Evolutionary conservation across 1,140 invertebrate species (phyloP).

Genomic region (Philaenus spumarius): DNA sequence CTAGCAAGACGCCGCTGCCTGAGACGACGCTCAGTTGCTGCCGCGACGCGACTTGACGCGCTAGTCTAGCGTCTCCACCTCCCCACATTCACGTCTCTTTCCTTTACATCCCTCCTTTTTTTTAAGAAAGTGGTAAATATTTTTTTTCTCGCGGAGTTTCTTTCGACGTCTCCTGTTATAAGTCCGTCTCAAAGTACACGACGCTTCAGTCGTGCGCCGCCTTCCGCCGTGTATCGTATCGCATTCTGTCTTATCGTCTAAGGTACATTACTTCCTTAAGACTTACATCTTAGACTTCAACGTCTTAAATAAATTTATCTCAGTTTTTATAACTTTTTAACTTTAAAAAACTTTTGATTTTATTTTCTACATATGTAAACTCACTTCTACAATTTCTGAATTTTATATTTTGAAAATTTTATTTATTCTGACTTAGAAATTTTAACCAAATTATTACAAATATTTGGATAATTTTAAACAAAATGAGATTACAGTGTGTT

Average conservation of each 20-base stretch:
- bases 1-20: slow-evolving; percentile 13
- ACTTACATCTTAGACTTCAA: neutral
- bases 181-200: slow-evolving; percentile 10
- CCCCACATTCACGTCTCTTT: slow-evolving; percentile 19
- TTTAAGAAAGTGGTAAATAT: slow-evolving; percentile 1
- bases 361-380: too few relatives aligned
- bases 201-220: slow-evolving; percentile 5
- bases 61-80: slow-evolving; percentile 16
- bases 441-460: too few relatives aligned
- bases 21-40: slow-evolving; percentile 14
- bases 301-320: too few relatives aligned
- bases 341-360: too few relatives aligned
- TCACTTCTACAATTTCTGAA: too few relatives aligned
- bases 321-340: too few relatives aligned
- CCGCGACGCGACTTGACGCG: slow-evolving; percentile 19
- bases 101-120: slow-evolving; percentile 8
- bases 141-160: slow-evolving; percentile 14
- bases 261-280: slow-evolving; percentile 10
- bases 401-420: too few relatives aligned
- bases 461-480: too few relatives aligned
- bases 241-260: too few relatives aligned
- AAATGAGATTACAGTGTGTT: too few relatives aligned
- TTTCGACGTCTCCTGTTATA: slow-evolving; percentile 15
- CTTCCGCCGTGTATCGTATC: neutral
- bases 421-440: too few relatives aligned